Percentiles rank a stretch among this genome's conserved stretches.
phyloP scores from a whole-genome alignment of 2,797 vertebrate species.

The Parotocinclus haroldoi region DNA sequence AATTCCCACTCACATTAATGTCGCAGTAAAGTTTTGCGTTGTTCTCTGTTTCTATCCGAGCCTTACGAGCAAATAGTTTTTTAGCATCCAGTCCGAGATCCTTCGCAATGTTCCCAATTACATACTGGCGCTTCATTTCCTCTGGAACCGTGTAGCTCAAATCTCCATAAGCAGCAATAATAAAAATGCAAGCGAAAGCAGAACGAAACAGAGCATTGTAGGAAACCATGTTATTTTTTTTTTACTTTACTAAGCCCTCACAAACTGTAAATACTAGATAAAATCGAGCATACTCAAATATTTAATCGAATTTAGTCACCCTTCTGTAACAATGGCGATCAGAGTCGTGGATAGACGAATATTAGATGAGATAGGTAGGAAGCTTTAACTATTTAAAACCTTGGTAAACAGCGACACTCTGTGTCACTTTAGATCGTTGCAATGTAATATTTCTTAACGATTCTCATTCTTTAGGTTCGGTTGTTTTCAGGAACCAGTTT shows the following conservation, averaged over 20 bases:
- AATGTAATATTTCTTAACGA: too few relatives aligned
- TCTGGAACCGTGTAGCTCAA: conserved; percentile 27
- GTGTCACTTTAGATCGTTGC: background rate
- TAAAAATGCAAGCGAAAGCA: background rate
- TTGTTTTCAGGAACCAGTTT: too few relatives aligned
- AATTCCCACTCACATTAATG: conserved; percentile 47
- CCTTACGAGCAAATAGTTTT: conserved; percentile 49
- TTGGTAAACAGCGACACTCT: conserved; percentile 3
- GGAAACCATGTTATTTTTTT: background rate
- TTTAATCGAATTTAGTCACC: too few relatives aligned
- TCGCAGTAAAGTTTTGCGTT: conserved; percentile 45
- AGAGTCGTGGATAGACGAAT: too few relatives aligned
- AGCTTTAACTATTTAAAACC: too few relatives aligned
- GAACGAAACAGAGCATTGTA: background rate
- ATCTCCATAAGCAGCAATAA: background rate
- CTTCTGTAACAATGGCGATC: background rate
- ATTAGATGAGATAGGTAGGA: too few relatives aligned
- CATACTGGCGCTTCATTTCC: conserved; percentile 36
- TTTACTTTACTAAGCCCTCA: background rate
- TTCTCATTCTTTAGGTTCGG: too few relatives aligned
- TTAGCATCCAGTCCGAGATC: conserved; percentile 37
- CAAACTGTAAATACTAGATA: too few relatives aligned
- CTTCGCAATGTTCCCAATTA: conserved; percentile 40
- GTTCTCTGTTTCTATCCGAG: conserved; percentile 54
- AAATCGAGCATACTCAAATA: too few relatives aligned